These are phyloP conservation scores for Microplitis manilae DNA, from an alignment of 2,888 invertebrate genomes.

Conservation along the genomic window DNA sequence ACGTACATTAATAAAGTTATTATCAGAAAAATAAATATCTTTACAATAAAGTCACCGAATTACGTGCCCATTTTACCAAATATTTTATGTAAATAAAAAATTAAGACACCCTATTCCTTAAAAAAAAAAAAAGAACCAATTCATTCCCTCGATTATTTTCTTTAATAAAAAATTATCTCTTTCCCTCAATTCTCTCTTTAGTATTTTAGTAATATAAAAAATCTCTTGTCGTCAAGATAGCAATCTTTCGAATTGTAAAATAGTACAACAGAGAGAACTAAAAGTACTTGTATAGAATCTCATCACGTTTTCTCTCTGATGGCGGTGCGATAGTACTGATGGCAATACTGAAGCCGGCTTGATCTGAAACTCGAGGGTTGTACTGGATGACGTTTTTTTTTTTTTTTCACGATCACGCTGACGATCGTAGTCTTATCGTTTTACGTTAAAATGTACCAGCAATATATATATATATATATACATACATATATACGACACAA, in stretches of 20 bases:
- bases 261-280: background rate
- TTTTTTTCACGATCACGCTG: conserved; percentile 11
- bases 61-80: no score
- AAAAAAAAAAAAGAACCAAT: background rate
- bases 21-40: no score
- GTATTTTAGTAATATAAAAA: conserved; percentile 2
- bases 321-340: conserved; percentile 29
- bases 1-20: no score
- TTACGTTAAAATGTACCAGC: conserved; percentile 16
- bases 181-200: background rate
- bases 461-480: no score
- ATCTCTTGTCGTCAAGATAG: conserved; percentile 34
- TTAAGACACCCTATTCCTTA: no score
- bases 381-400: conserved; percentile 23
- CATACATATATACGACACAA: no score
- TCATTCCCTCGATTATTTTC: background rate
- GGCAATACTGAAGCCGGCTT: conserved; percentile 20
- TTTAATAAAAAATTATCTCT: background rate
- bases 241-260: conserved; percentile 20
- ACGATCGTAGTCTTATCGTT: conserved; percentile 6
- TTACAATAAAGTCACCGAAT: no score
- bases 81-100: no score
- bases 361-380: conserved; percentile 2
- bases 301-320: conserved; percentile 39
- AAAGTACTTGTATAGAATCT: conserved; percentile 34